phyloP scores from a whole-genome alignment of 2,888 invertebrate species.

The Nymphalis c-album region DNA sequence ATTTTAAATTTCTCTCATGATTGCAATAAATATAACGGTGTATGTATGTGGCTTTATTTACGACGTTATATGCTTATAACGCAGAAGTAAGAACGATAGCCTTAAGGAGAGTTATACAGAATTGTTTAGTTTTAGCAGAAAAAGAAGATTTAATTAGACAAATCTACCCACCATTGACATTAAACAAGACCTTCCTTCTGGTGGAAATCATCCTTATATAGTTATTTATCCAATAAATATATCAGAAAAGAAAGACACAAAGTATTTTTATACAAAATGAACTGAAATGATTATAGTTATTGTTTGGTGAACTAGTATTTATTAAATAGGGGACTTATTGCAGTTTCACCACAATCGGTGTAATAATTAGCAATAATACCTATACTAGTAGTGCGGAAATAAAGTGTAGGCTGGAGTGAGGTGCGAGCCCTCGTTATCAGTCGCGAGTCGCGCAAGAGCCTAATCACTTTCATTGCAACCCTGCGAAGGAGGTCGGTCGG shows the following conservation, averaged over 20 bases:
- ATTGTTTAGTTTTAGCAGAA: neutral
- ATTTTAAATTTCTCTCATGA: conserved; percentile 23
- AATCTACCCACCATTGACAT: too few species aligned
- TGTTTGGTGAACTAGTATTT: neutral
- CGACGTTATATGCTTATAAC: neutral
- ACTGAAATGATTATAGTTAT: too few species aligned
- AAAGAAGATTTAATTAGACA: too few species aligned
- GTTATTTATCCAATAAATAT: too few species aligned
- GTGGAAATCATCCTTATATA: too few species aligned
- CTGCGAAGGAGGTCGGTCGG: conserved; percentile 67
- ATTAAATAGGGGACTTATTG: neutral
- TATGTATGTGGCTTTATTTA: conserved; percentile 1
- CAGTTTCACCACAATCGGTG: neutral
- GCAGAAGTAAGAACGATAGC: neutral
- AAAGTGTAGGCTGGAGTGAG: conserved; percentile 3
- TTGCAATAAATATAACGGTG: conserved; percentile 17
- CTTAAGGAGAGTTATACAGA: neutral
- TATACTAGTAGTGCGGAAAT: conserved; percentile 33
- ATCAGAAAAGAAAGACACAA: too few species aligned
- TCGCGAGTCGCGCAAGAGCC: conserved; percentile 69
- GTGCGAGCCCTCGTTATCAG: conserved; percentile 71
- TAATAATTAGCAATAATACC: neutral
- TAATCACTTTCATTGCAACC: conserved; percentile 79
- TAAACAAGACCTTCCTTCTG: too few species aligned
- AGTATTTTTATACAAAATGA: too few species aligned